Conservation (phyloP, 2,113 vertebrate species). For the Neodon shergylaensis region DNA sequence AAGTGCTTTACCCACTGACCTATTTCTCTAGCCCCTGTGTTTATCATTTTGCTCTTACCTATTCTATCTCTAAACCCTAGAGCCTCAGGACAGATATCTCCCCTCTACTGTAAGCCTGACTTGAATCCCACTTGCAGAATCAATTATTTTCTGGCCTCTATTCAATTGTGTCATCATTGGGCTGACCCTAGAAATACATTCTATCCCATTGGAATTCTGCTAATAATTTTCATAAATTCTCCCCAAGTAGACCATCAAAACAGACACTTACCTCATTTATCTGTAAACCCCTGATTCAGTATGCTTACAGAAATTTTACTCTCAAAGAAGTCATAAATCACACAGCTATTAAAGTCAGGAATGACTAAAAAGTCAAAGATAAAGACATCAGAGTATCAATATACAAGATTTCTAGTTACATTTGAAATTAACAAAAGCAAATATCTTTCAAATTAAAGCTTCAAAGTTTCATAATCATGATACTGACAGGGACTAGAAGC, state of each 20-base stretch:
- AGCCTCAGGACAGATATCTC: background rate
- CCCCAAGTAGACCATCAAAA: background rate
- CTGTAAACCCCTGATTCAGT: background rate
- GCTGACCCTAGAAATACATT: background rate
- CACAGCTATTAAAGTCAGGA: background rate
- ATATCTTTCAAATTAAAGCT: background rate
- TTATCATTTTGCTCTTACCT: background rate
- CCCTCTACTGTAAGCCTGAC: background rate
- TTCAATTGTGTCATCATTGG: background rate
- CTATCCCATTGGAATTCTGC: background rate
- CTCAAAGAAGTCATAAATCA: background rate
- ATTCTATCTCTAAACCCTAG: background rate
- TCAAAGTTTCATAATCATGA: background rate
- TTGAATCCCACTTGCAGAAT: background rate
- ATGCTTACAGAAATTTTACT: background rate
- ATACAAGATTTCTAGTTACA: background rate
- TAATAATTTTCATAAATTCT: background rate
- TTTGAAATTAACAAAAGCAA: background rate
- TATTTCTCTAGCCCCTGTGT: background rate
- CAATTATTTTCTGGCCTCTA: background rate
- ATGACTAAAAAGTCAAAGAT: background rate
- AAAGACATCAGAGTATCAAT: slow-evolving; percentile 7
- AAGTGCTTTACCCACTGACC: background rate
- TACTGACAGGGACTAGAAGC: background rate
- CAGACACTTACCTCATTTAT: background rate